A percentile compares a stretch with the other conserved stretches of the same genome.
These are phyloP conservation scores for Drosophila atroscutellata DNA, from an alignment of 2,888 invertebrate genomes.

Conservation along the genomic window DNA sequence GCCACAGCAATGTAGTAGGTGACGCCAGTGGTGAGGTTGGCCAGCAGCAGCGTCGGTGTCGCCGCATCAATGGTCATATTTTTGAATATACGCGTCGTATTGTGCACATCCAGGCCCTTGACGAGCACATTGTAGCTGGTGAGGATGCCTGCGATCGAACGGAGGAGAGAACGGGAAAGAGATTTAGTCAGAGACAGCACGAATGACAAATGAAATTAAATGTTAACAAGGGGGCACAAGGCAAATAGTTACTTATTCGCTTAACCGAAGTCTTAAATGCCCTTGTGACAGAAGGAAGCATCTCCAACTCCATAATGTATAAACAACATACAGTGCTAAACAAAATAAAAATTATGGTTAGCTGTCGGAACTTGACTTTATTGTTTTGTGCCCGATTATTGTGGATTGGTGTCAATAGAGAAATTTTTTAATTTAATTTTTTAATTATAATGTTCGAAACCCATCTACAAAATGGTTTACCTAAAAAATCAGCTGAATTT, in stretches of 20 bases:
- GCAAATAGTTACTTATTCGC: conserved; percentile 32
- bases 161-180: background rate
- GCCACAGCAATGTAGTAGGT: conserved; percentile 94
- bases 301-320: fast-evolving
- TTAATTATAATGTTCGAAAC: no score
- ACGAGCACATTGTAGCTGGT: conserved; percentile 92
- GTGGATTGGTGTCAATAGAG: background rate
- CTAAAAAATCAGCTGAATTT: background rate
- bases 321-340: background rate
- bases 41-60: conserved; percentile 90
- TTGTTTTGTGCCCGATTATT: background rate
- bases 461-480: no score
- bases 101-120: conserved; percentile 87
- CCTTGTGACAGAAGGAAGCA: background rate
- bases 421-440: background rate
- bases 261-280: conserved; percentile 37
- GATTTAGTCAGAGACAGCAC: conserved; percentile 10
- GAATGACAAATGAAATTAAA: conserved; percentile 65
- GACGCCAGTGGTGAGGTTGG: conserved; percentile 92
- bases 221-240: conserved; percentile 49
- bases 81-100: conserved; percentile 87
- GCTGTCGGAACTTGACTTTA: background rate
- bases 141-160: conserved; percentile 86
- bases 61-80: conserved; percentile 90
- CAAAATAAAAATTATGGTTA: background rate